These are phyloP conservation scores for Elachura formosa DNA, from an alignment of 2,113 vertebrate species.

Conservation along the genomic window DNA sequence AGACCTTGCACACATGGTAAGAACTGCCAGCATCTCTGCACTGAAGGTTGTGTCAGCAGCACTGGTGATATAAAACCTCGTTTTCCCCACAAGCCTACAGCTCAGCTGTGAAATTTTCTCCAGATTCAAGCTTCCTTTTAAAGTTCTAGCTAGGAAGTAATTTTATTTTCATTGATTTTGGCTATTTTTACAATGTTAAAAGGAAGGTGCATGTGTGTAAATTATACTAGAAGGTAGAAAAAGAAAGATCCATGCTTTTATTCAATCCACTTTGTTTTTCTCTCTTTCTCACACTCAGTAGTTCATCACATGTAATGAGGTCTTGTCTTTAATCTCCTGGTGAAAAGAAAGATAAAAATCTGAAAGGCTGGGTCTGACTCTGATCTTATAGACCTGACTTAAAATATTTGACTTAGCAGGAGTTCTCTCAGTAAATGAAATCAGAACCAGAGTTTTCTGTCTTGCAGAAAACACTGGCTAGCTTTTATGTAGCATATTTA, in stretches of 20 bases:
- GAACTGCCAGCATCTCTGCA: background rate
- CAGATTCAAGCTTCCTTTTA: background rate
- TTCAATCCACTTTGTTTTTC: background rate
- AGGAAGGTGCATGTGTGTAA: background rate
- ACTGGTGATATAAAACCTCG: background rate
- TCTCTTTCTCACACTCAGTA: background rate
- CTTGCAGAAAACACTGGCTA: background rate
- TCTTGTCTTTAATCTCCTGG: background rate
- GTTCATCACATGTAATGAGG: background rate
- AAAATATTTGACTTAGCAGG: background rate
- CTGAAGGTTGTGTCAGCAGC: background rate
- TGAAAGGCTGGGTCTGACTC: background rate
- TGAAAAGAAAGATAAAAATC: background rate
- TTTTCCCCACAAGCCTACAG: background rate
- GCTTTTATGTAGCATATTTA: background rate
- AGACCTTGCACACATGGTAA: background rate
- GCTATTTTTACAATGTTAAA: background rate
- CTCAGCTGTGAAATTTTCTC: conserved; percentile 29
- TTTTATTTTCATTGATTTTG: conserved; percentile 30
- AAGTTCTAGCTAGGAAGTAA: background rate
- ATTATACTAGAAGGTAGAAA: background rate
- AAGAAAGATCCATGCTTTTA: background rate
- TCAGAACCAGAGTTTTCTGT: background rate
- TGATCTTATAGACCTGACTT: background rate
- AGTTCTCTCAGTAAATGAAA: background rate